Evolutionary conservation across 2,888 invertebrate species (phyloP).

Genomic region (Oligia strigilis): DNA sequence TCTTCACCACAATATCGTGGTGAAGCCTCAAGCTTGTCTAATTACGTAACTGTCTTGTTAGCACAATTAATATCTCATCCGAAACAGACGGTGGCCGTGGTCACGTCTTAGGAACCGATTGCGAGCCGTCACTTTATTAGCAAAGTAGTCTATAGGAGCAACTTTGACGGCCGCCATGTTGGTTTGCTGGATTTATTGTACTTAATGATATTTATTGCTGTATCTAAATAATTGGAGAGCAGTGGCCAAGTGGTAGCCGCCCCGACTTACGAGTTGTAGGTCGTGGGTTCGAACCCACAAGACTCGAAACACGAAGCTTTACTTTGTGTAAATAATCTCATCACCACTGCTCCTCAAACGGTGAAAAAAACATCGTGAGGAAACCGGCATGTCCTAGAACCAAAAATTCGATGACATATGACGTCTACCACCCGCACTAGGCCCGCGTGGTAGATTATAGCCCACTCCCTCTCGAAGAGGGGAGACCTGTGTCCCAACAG

Average conservation of each 20-base stretch:
- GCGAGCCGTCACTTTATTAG: conserved; percentile 55
- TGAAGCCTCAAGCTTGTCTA: conserved; percentile 33
- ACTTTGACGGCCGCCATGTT: conserved; percentile 33
- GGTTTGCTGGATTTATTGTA: conserved; percentile 1
- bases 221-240: neutral
- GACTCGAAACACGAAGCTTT: too few relatives aligned
- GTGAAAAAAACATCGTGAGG: too few relatives aligned
- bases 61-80: conserved; percentile 63
- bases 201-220: neutral
- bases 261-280: too few relatives aligned
- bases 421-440: too few relatives aligned
- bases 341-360: too few relatives aligned
- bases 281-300: too few relatives aligned
- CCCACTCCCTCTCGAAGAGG: too few relatives aligned
- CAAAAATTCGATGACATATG: too few relatives aligned
- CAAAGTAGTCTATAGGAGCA: conserved; percentile 27
- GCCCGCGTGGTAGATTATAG: too few relatives aligned
- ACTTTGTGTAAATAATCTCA: too few relatives aligned
- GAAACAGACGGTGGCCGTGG: conserved; percentile 37
- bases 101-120: conserved; percentile 62
- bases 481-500: too few relatives aligned
- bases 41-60: conserved; percentile 61
- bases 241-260: neutral
- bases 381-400: too few relatives aligned
- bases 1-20: conserved; percentile 19